Base-by-base conservation (phyloP, 30 jellyfish, hydroid and myxozoan species). In the Cassiopea xamachana region DNA sequence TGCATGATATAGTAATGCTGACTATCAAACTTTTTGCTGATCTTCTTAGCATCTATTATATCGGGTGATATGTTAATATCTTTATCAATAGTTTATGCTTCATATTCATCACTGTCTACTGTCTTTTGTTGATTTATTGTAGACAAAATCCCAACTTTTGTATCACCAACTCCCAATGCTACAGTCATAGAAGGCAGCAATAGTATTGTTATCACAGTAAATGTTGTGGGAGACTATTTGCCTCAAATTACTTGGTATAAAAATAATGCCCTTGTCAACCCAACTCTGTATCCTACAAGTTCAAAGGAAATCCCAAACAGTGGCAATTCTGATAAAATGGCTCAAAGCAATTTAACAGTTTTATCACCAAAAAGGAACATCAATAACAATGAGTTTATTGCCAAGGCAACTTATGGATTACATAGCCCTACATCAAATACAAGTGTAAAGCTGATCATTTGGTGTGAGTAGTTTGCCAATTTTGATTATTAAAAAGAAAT, bases 281-380 rank as follows among this genome's bases (percentile, higher is more conserved):
- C 47, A 13, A 44, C 82, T 43, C 67, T 59, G 10, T 88, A 27
- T 55, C 80, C 81, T 5, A 61, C 59, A 1, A 67, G 81, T 15
- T 72, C 95, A 69, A 47, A 49, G 51, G 1, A 16, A 49, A 43
- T 69, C 7, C 81, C 82, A 0, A 79, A 2, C 1, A 79, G 16
- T 79, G 83, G 61, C 44, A 27, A 45, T 44, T 49, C 46, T 60
- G 88, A 86, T n/a, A 55, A 27, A 39, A 46, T 75, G 6, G 75
- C 45, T 12, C 90, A 88, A 68, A 88, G 95, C 49, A 88, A 78
- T n/a, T 45, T 88, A 62, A 88, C 95, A 15, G 79, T 88, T 73
- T 59, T 13, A 55, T 74, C 82, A 47, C 90, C 95, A 88, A 88
- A 47, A 7, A 78, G 95, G 75, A 68, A 59, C 44, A 71, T 71